These are phyloP conservation scores for Phymastichus coffea DNA, from an alignment of 1,140 invertebrate genomes.

Conservation along the genomic window DNA sequence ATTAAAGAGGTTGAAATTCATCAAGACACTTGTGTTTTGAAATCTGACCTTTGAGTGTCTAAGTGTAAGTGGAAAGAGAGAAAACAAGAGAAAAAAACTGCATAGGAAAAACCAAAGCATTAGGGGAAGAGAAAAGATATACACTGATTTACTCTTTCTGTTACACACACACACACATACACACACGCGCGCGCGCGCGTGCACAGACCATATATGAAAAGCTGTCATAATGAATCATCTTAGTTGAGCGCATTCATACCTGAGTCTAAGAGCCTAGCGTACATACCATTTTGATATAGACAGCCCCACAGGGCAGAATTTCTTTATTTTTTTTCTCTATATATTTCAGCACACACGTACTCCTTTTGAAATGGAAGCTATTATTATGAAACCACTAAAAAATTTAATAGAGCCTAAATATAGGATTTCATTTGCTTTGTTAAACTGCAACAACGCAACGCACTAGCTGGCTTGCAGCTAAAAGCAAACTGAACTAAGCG, in stretches of 20 bases:
- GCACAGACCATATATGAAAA: slow-evolving; percentile 43
- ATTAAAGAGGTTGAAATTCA: slow-evolving; percentile 15
- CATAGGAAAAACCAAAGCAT: slow-evolving; percentile 10
- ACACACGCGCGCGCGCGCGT: no score
- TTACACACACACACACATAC: no score
- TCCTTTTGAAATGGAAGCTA: slow-evolving; percentile 3
- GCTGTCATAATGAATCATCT: slow-evolving; percentile 55
- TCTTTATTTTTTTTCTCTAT: slow-evolving; percentile 17
- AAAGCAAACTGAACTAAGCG: slow-evolving; percentile 46
- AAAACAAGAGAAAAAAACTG: slow-evolving; percentile 20
- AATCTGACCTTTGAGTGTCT: slow-evolving; percentile 12
- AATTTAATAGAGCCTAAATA: slow-evolving; percentile 17
- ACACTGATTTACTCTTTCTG: no score
- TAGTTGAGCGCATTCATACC: slow-evolving; percentile 45
- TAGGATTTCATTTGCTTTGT: slow-evolving; percentile 12
- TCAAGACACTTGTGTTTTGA: slow-evolving; percentile 14
- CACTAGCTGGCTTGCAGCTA: background rate
- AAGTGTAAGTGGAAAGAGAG: slow-evolving; percentile 20
- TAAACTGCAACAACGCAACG: slow-evolving; percentile 14
- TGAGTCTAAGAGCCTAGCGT: slow-evolving; percentile 34
- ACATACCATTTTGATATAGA: slow-evolving; percentile 49
- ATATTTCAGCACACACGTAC: no score
- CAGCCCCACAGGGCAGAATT: slow-evolving; percentile 12
- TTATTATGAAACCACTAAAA: slow-evolving; percentile 7
- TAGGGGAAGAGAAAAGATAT: slow-evolving; percentile 32